phyloP scores from a whole-genome alignment of 2,797 vertebrate species.

The Sebastes diploproa region DNA sequence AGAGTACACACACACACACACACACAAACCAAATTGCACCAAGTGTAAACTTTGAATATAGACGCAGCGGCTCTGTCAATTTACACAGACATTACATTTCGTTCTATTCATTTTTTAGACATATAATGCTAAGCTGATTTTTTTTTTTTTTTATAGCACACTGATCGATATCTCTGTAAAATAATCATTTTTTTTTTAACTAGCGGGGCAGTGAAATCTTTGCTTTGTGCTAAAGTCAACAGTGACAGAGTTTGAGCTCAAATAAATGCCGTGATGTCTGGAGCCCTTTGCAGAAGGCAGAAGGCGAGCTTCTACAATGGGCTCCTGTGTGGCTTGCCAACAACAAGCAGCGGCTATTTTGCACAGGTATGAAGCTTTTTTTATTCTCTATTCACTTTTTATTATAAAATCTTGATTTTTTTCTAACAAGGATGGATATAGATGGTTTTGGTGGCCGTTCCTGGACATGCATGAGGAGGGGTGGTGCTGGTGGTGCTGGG shows the following conservation, averaged over 20 bases:
- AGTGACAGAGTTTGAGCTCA: constrained; percentile 93
- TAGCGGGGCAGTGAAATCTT: constrained; percentile 99
- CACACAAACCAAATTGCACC: constrained; percentile 90
- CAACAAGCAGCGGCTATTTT: constrained; percentile 73
- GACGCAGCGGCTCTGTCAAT: constrained; percentile 93
- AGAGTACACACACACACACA: constrained; percentile 78
- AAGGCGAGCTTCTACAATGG: constrained; percentile 78
- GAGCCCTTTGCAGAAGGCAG: constrained; percentile 85
- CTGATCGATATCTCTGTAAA: constrained; percentile 99
- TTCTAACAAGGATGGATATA: neutral
- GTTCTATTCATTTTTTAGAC: constrained; percentile 88
- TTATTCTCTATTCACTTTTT: constrained; percentile 25
- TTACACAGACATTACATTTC: constrained; percentile 96
- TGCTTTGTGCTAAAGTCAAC: constrained; percentile 99
- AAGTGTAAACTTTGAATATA: constrained; percentile 92
- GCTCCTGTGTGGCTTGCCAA: constrained; percentile 77
- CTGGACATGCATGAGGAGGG: constrained; percentile 15
- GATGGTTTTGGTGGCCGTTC: constrained; percentile 4
- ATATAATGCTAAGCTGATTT: constrained; percentile 95
- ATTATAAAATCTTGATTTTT: constrained; percentile 1
- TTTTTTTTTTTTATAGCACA: constrained; percentile 93
- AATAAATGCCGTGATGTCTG: constrained; percentile 95
- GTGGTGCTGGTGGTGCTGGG: neutral
- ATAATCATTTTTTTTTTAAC: constrained; percentile 99
- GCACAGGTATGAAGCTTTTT: constrained; percentile 83